Conservation (phyloP, 2,797 vertebrate species). For the Poecilia wingei region DNA sequence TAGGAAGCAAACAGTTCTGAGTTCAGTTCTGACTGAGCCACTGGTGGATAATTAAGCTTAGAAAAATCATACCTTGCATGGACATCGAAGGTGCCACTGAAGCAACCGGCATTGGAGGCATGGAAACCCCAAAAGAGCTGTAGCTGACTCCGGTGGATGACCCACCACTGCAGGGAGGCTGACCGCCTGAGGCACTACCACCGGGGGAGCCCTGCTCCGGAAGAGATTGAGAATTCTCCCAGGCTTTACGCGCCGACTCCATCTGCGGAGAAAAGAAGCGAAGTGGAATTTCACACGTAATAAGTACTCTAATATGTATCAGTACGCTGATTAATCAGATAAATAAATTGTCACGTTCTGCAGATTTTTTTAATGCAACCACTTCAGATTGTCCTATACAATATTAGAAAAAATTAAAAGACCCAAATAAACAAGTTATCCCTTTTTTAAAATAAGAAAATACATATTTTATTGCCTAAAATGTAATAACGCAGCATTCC, state of each 20-base stretch:
- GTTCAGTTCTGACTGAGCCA: background rate
- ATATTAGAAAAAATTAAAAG: no score
- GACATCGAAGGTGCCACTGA: conserved; percentile 98
- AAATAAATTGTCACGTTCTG: no score
- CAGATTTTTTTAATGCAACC: no score
- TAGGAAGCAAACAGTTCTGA: background rate
- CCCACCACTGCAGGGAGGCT: conserved; percentile 91
- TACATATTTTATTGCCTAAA: no score
- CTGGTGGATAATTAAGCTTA: background rate
- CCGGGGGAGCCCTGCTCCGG: conserved; percentile 96
- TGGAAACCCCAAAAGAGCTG: conserved; percentile 96
- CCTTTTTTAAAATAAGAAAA: no score
- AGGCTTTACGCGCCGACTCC: conserved; percentile 98
- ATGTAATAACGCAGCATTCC: no score
- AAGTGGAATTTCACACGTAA: background rate
- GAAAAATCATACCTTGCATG: conserved; percentile 87
- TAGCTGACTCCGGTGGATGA: conserved; percentile 95
- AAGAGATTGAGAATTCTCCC: conserved; percentile 98
- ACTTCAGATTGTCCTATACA: no score
- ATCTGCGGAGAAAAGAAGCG: conserved; percentile 79
- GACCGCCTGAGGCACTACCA: conserved; percentile 82
- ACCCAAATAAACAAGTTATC: no score
- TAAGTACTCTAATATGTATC: no score
- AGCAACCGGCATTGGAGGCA: conserved; percentile 97
- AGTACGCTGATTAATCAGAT: no score